Evolutionary conservation across 2,888 invertebrate genomes (phyloP).

Genomic region (Perizoma affinitatum): DNA sequence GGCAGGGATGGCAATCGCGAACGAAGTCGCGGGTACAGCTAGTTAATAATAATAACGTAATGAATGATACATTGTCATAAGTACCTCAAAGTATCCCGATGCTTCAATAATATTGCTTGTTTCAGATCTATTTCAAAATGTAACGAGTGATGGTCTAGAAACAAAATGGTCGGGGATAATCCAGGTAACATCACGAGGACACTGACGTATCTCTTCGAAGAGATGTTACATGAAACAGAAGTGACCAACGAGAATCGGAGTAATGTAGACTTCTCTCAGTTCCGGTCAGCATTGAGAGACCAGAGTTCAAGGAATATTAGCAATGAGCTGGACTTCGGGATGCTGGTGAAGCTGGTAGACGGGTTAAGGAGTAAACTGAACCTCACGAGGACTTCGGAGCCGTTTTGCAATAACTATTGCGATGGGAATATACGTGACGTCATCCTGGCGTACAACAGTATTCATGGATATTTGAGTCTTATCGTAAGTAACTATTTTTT

Average conservation of each 20-base stretch:
- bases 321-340: conserved; percentile 71
- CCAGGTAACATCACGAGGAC: conserved; percentile 71
- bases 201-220: conserved; percentile 70
- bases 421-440: conserved; percentile 84
- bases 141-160: conserved; percentile 2
- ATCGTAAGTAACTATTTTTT: conserved; percentile 84
- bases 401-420: conserved; percentile 79
- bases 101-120: conserved; percentile 32
- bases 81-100: background rate
- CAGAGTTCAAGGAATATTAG: conserved; percentile 59
- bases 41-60: too few relatives aligned
- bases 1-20: too few relatives aligned
- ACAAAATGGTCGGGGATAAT: conserved; percentile 61
- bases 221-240: conserved; percentile 68
- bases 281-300: conserved; percentile 61
- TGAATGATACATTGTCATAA: too few relatives aligned
- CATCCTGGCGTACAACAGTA: conserved; percentile 86
- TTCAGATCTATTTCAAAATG: conserved; percentile 37
- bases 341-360: conserved; percentile 69
- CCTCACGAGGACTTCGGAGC: conserved; percentile 60
- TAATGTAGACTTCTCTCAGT: conserved; percentile 63
- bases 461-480: conserved; percentile 93
- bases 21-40: too few relatives aligned
- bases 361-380: conserved; percentile 67
- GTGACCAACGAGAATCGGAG: conserved; percentile 60